Evolutionary conservation across 2,113 vertebrate species (phyloP).

Genomic region (Etheostoma spectabile): DNA sequence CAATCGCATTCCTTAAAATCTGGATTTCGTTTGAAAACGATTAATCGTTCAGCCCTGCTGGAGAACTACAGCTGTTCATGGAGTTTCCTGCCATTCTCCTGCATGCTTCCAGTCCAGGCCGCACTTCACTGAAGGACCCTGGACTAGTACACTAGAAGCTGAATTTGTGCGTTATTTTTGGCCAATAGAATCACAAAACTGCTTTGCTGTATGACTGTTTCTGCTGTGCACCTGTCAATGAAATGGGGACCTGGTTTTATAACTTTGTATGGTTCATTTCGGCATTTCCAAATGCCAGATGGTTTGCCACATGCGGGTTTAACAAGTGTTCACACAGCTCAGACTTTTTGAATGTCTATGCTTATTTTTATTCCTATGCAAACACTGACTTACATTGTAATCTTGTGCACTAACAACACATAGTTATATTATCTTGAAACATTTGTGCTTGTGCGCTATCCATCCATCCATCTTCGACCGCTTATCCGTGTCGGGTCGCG

Average conservation of each 20-base stretch:
- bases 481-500: no score
- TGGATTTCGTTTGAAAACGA: no score
- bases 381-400: neutral
- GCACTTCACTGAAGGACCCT: conserved; percentile 20
- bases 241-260: neutral
- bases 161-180: conserved; percentile 27
- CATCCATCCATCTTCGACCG: no score
- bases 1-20: no score
- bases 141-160: conserved; percentile 29
- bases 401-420: neutral
- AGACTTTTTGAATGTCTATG: neutral
- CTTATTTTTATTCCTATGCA: neutral
- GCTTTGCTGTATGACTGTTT: conserved; percentile 57
- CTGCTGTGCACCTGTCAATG: conserved; percentile 45
- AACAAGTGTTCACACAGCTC: neutral
- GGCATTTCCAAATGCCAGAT: neutral
- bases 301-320: neutral
- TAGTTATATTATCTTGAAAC: neutral
- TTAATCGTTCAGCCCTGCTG: conserved; percentile 1
- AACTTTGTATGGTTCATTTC: neutral
- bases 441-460: neutral
- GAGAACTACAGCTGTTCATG: conserved; percentile 52
- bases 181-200: conserved; percentile 16
- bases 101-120: conserved; percentile 64
- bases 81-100: conserved; percentile 34